A percentile compares a stretch with the other conserved stretches of the same genome.
phyloP scores from a whole-genome alignment of 2,888 invertebrate genomes.

The Parthenolecanium corni region DNA sequence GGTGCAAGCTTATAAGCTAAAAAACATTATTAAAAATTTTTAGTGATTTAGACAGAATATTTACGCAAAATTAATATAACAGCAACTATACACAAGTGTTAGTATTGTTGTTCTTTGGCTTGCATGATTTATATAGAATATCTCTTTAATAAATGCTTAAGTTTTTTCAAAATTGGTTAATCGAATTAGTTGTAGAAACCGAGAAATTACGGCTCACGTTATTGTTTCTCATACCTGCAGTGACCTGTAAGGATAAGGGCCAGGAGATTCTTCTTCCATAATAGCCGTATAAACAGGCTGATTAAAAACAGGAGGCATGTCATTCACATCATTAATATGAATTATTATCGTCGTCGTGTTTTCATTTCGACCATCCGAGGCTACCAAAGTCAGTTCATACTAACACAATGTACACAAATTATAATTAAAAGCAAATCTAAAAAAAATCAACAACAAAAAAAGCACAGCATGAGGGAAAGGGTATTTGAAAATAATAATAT shows the following conservation, averaged over 20 bases:
- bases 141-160: background rate
- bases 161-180: too few species aligned
- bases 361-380: constrained; percentile 81
- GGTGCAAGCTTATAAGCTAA: too few species aligned
- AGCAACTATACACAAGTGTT: too few species aligned
- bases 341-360: constrained; percentile 73
- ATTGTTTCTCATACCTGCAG: constrained; percentile 49
- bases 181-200: too few species aligned
- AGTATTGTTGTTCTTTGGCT: too few species aligned
- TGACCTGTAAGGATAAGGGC: constrained; percentile 56
- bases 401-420: constrained; percentile 38
- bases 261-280: constrained; percentile 61
- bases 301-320: constrained; percentile 72
- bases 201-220: too few species aligned
- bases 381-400: constrained; percentile 80
- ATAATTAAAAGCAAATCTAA: background rate
- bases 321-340: constrained; percentile 75
- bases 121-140: background rate
- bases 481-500: background rate
- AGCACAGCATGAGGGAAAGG: background rate
- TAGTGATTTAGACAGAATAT: too few species aligned
- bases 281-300: constrained; percentile 57
- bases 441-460: background rate
- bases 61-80: too few species aligned
- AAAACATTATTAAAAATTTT: too few species aligned